A percentile compares a stretch with the other conserved stretches of the same genome.
Evolutionary conservation across 2,113 vertebrate genomes (phyloP).

Genomic region (Asarcornis scutulata): DNA sequence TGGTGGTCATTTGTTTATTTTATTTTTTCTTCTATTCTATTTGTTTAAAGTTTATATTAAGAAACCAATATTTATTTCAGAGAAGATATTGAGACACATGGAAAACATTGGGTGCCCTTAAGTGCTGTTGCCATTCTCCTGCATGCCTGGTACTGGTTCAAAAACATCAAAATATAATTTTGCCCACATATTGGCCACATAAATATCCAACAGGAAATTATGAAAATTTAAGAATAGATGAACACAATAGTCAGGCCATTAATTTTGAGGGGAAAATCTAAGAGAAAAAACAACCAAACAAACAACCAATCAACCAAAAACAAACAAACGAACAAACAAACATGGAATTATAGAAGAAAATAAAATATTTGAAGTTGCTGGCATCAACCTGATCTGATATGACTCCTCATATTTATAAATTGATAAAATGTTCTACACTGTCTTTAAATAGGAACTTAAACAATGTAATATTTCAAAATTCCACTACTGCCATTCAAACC

Average conservation of each 20-base stretch:
- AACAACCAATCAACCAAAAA: no score
- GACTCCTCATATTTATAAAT: background rate
- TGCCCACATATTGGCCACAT: background rate
- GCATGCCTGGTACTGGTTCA: background rate
- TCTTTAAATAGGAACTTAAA: background rate
- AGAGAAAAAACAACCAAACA: background rate
- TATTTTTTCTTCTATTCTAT: background rate
- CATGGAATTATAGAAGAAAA: background rate
- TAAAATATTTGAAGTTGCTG: background rate
- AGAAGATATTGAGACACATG: background rate
- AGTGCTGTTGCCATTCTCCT: background rate
- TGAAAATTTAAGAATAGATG: background rate
- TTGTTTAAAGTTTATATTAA: background rate
- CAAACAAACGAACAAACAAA: background rate
- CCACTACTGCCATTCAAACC: background rate
- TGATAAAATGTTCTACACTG: background rate
- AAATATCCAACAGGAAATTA: background rate
- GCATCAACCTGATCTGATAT: background rate
- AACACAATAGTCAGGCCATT: background rate
- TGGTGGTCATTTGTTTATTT: background rate
- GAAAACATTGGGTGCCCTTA: background rate
- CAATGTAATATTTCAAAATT: background rate
- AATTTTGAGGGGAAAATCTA: background rate
- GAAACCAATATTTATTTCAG: background rate
- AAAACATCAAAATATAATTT: background rate